Base-by-base conservation (phyloP, 1,140 invertebrate species). In the Sogatella furcifera region DNA sequence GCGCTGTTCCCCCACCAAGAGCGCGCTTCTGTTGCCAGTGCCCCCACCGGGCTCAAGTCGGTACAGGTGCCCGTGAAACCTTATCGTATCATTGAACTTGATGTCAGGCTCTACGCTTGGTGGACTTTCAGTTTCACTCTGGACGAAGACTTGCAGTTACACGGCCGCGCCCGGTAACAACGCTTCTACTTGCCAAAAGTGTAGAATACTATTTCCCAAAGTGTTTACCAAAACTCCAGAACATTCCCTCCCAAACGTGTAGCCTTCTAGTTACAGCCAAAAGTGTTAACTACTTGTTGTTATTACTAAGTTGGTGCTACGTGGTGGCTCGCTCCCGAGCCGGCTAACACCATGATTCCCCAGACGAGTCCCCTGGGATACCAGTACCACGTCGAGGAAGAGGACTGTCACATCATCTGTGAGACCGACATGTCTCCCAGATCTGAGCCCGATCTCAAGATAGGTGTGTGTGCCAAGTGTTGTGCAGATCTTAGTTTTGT, bases 21-120 rank as follows among this genome's bases (percentile, higher is more conserved):
- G 52, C n/a, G n/a, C n/a, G n/a, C n/a, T 38, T 59, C 22, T 21
- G 17, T 43, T 41, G 41, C 44, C 28, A 21, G 14, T 38, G 34
- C 55, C 17, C 21, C 57, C 56, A 62, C 58, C 52, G 52, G 46
- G 52, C 43, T 43, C 58, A 24, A 43, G 24, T 56, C 22, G 41
- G 55, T 49, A 38, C 61, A 62, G 60, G 46, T 60, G 57, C 46
- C 57, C 57, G 52, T 34, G 55, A 41, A 60, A 38, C 42, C 55
- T 44, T 38, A 59, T 62, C 21, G 56, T 54, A 56, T 62, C 64
- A 60, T 61, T 65, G 63, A 64, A 58, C 55, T 64, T 63, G 62
- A 49, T 22, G 54, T 55, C 22, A 34, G 54, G 5, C 21, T 22
- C 15, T 9, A 19, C 46, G 31, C 28, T 55, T n/a, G 22, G 17